Evolutionary conservation across 2,113 vertebrate species (phyloP).

Genomic region (Podilymbus podiceps): DNA sequence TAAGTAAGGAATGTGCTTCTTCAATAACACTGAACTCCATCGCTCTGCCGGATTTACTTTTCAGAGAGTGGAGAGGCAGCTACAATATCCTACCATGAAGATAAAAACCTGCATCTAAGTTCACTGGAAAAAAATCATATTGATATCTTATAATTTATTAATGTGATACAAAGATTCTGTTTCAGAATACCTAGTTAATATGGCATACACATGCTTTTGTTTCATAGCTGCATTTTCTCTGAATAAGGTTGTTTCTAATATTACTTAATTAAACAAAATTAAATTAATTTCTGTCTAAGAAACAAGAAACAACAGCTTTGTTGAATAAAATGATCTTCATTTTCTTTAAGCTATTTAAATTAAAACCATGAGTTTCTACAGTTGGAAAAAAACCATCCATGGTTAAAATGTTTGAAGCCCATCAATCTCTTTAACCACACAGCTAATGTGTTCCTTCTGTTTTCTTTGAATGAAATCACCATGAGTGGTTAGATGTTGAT

Average conservation of each 20-base stretch:
- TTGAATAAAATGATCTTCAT: constrained; percentile 73
- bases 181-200: background rate
- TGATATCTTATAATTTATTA: background rate
- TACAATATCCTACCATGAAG: background rate
- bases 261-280: constrained; percentile 66
- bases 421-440: constrained; percentile 85
- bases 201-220: constrained; percentile 16
- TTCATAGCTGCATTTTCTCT: constrained; percentile 9
- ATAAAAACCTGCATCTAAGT: background rate
- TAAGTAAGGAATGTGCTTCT: background rate
- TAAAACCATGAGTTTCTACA: constrained; percentile 79
- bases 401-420: constrained; percentile 83
- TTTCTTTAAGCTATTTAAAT: constrained; percentile 78
- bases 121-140: background rate
- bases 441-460: constrained; percentile 84
- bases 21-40: background rate
- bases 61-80: background rate
- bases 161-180: background rate
- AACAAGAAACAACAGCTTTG: constrained; percentile 62
- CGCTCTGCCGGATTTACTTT: background rate
- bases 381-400: constrained; percentile 74
- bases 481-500: constrained; percentile 84
- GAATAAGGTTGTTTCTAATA: constrained; percentile 56
- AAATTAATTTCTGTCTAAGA: constrained; percentile 69
- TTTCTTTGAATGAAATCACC: constrained; percentile 85